Evolutionary conservation across 2,888 invertebrate genomes (phyloP), one percentile per base, ranked within the genome.

Genomic region (Bruchidius siliquastri): DNA sequence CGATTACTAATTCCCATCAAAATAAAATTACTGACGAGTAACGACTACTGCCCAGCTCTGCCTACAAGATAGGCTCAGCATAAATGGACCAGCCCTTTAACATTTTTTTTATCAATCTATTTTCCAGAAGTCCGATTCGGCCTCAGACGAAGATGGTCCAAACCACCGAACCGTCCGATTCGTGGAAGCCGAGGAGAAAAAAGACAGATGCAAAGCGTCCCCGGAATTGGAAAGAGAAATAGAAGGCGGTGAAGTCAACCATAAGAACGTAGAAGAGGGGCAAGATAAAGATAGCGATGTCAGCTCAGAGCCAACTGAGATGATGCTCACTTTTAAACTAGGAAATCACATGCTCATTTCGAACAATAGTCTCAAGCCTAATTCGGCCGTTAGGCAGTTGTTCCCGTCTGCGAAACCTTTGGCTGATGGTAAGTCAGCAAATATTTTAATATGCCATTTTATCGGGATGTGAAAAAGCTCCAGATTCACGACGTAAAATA

Each of bases 301-400:
- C 13, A 77, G 81, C 20, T 83, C 85, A 6, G 87, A 88, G 76
- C 82, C 85, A 0, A 83, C 88, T 21, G 90, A 90, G 80, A 86
- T 90, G 83, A 89, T 88, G 76, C 82, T 90, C 66, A 88, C 89
- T 6, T 89, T 90, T 81, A 89, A 90, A 80, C 84, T 90, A 30
- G 90, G 89, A 49, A 89, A 88, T 79, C 88, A 89, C 75, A 87
- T 89, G 20, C 82, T 90, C 71, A 88, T 88, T 69, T 87, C 88
- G 20, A 90, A 90, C 81, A 90, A 90, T 80, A 90, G 89, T 78
- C 81, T 89, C 68, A 89, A 90, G 78, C 90, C 94, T 6, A 95
- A 94, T 85, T 95, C 95, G 0, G 96, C 96, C 2, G 94, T 95
- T 8, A 90, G 95, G 73, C 95, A 96, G 83, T 87, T 96, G 72